phyloP scores from a whole-genome alignment of 2,113 vertebrate genomes.

The Rissa tridactyla region DNA sequence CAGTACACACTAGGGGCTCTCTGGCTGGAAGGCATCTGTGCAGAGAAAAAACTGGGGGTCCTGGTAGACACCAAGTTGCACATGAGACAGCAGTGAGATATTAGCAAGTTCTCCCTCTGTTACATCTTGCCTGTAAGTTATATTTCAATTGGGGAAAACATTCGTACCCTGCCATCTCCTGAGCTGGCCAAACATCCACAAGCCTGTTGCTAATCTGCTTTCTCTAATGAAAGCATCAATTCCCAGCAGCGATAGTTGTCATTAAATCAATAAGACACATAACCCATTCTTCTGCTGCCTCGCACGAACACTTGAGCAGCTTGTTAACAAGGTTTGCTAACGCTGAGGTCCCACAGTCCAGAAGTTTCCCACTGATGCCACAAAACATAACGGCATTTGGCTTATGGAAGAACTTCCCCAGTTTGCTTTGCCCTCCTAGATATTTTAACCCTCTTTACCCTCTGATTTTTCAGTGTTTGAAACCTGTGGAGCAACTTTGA shows the following conservation, averaged over 20 bases:
- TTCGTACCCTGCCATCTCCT: not conserved
- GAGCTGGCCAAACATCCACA: not conserved
- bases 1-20: not conserved
- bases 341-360: not conserved
- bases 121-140: not conserved
- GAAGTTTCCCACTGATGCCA: not conserved
- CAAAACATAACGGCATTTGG: not conserved
- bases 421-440: not conserved
- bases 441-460: not conserved
- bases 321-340: slow-evolving; percentile 29
- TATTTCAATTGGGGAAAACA: not conserved
- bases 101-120: not conserved
- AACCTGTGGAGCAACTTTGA: not conserved
- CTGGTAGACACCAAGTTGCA: too few relatives aligned
- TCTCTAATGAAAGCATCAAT: slow-evolving; percentile 50
- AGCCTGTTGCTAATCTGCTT: slow-evolving; percentile 13
- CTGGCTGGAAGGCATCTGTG: not conserved
- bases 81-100: not conserved
- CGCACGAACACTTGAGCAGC: not conserved
- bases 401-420: not conserved
- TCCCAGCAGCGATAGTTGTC: not conserved
- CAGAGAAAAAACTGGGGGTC: not conserved
- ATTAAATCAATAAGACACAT: slow-evolving; percentile 15
- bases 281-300: slow-evolving; percentile 1
- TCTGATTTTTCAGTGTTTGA: not conserved